These are phyloP conservation scores for Drosophila busckii DNA, from an alignment of 1,140 invertebrate genomes.

Conservation along the genomic window DNA sequence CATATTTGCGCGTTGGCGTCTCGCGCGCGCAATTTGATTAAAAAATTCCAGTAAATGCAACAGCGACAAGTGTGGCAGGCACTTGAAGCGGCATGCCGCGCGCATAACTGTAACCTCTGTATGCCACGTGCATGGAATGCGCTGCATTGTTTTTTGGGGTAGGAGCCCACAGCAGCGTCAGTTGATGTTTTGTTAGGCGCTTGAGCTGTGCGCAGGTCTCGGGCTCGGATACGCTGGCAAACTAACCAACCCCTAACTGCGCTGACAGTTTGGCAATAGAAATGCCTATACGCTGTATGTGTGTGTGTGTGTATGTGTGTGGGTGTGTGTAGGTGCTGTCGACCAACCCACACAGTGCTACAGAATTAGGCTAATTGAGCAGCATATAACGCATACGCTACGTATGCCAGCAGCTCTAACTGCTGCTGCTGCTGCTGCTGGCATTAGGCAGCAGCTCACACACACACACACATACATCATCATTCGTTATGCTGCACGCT, in stretches of 20 bases:
- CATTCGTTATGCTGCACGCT: constrained; percentile 7
- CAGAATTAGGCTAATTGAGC: constrained; percentile 65
- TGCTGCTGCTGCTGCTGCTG: background rate
- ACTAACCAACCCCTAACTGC: constrained; percentile 63
- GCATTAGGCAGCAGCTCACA: constrained; percentile 2
- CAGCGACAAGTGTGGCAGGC: constrained; percentile 11
- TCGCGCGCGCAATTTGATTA: constrained; percentile 45
- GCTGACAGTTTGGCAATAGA: constrained; percentile 56
- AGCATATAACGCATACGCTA: constrained; percentile 26
- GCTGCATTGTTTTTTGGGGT: constrained; percentile 43
- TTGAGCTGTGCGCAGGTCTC: constrained; percentile 55
- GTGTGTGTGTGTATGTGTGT: constrained; percentile 16
- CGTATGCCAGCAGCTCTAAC: constrained; percentile 14
- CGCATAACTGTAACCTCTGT: constrained; percentile 31
- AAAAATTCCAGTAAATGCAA: constrained; percentile 65
- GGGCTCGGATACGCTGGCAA: constrained; percentile 32
- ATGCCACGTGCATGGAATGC: constrained; percentile 38
- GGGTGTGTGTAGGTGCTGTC: constrained; percentile 54
- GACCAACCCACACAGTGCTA: constrained; percentile 64
- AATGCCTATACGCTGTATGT: constrained; percentile 7
- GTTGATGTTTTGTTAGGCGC: constrained; percentile 41
- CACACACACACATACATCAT: constrained; percentile 17
- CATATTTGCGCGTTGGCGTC: constrained; percentile 60
- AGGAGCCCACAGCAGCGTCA: constrained; percentile 44
- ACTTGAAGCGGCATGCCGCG: constrained; percentile 4